Base-by-base conservation (phyloP, 2,113 vertebrate genomes). In the Eulacestoma nigropectus region DNA sequence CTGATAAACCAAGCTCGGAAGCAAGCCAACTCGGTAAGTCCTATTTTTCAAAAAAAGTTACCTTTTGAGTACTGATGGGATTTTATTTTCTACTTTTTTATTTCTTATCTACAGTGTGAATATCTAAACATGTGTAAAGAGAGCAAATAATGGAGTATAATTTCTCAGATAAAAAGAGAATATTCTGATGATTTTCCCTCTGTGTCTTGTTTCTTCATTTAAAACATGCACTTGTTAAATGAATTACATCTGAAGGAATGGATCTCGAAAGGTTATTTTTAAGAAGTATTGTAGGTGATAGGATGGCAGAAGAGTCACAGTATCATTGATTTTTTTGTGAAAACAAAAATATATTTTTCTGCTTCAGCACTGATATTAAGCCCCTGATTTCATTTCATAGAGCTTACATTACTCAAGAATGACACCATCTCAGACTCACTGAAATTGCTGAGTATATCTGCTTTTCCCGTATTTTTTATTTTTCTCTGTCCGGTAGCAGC, bases 1-100 rank as follows among this genome's bases (percentile, higher is more conserved):
- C 97, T 99, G 84, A 99, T 99, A 97, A 99, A 98, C 94, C 99
- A 99, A 98, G 99, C 99, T 76, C 98, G 99, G 95, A 99, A 99
- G 91, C 99, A 99, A 97, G 99, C 99, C 62, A 99, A 99, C 97
- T 99, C 99, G 39, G 99, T 99, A 97, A 99, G 99, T 76, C 25
- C 6, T 57, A 55, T 91, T 87, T 59, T 73, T 65, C 72, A 62
- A 57, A 84, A 72, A 74, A 57, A n/a, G 20, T 13, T 7, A 33
- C 21, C 44, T 59, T 83, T 76, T 84, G 14, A 63, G 30, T 90
- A 72, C 11, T 84, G 63, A 67, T 52, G 18, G 8, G 27, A 62
- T 90, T 78, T 37, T 75, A 33, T 81, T 86, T 90, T 88, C 91
- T 67, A 5, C 9, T 81, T 84, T 64, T 65, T 47, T 73, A 9